Evolutionary conservation across 1,140 invertebrate species (phyloP).

Genomic region (Hylaeus volcanicus): DNA sequence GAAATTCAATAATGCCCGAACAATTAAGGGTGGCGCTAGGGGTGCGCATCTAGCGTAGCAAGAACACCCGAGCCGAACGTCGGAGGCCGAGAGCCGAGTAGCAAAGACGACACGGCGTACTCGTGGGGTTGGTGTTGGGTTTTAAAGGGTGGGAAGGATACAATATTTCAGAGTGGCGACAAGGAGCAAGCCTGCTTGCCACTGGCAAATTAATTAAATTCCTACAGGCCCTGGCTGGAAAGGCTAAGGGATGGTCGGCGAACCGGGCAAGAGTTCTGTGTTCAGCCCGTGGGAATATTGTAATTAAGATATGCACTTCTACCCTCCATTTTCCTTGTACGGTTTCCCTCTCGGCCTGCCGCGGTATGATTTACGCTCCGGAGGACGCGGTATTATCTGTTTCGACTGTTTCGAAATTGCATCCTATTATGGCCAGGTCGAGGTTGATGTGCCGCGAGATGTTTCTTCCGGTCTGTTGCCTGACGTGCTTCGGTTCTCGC

Average conservation of each 20-base stretch:
- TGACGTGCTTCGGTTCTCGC: neutral
- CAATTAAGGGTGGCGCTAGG: constrained; percentile 12
- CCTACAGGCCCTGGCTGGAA: constrained; percentile 66
- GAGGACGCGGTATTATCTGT: constrained; percentile 64
- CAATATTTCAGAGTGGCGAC: constrained; percentile 71
- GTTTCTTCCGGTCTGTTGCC: constrained; percentile 27
- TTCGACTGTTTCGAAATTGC: constrained; percentile 66
- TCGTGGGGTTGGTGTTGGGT: constrained; percentile 49
- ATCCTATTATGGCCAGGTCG: constrained; percentile 55
- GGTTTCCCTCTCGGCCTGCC: neutral
- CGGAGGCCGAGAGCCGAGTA: neutral
- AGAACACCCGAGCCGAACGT: constrained; percentile 15
- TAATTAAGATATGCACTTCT: constrained; percentile 75
- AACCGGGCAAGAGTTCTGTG: constrained; percentile 60
- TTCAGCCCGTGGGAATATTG: constrained; percentile 73
- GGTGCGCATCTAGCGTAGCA: constrained; percentile 23
- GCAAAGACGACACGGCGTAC: constrained; percentile 28
- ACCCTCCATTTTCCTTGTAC: constrained; percentile 60
- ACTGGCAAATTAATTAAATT: constrained; percentile 76
- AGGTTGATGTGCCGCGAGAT: constrained; percentile 25
- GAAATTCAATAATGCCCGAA: constrained; percentile 39
- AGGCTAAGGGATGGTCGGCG: constrained; percentile 48
- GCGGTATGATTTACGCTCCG: constrained; percentile 66
- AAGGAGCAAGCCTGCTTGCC: constrained; percentile 68
- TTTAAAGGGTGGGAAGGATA: constrained; percentile 67